Percentiles rank a stretch among this genome's conserved stretches.
phyloP scores from a whole-genome alignment of 2,888 invertebrate species.

The Esperia sulphurella region DNA sequence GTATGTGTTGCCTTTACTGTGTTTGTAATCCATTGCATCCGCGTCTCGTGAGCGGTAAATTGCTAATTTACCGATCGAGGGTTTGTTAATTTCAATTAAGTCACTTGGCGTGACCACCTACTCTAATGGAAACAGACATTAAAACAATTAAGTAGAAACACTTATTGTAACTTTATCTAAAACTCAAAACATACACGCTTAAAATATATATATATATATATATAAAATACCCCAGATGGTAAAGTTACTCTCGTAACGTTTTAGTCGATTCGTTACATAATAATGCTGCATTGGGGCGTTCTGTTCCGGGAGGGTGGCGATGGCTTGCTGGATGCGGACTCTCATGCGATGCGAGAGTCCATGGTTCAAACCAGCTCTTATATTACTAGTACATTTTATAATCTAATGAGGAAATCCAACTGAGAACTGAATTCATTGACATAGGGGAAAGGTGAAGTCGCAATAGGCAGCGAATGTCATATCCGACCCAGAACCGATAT shows the following conservation, averaged over 20 bases:
- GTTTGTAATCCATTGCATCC: neutral
- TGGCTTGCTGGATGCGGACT: too few relatives aligned
- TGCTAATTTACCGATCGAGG: slow-evolving; percentile 43
- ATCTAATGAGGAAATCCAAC: too few relatives aligned
- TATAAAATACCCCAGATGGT: too few relatives aligned
- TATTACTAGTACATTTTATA: too few relatives aligned
- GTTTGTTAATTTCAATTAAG: slow-evolving; percentile 53
- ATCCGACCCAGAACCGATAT: too few relatives aligned
- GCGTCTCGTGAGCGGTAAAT: slow-evolving; percentile 23
- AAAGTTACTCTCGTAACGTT: slow-evolving; percentile 18
- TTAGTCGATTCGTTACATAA: slow-evolving; percentile 52
- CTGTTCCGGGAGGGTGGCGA: neutral
- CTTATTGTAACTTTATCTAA: slow-evolving; percentile 2
- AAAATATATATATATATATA: too few relatives aligned
- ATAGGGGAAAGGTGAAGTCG: too few relatives aligned
- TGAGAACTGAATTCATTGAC: too few relatives aligned
- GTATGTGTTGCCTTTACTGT: neutral
- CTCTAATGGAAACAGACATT: slow-evolving; percentile 22
- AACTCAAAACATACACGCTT: too few relatives aligned
- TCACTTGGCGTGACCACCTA: slow-evolving; percentile 15
- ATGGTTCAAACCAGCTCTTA: too few relatives aligned
- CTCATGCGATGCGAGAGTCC: too few relatives aligned
- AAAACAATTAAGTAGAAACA: neutral
- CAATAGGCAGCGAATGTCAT: too few relatives aligned
- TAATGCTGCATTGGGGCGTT: slow-evolving; percentile 38